Conservation (phyloP, 2,888 invertebrate genomes). For the Tigriopus californicus region DNA sequence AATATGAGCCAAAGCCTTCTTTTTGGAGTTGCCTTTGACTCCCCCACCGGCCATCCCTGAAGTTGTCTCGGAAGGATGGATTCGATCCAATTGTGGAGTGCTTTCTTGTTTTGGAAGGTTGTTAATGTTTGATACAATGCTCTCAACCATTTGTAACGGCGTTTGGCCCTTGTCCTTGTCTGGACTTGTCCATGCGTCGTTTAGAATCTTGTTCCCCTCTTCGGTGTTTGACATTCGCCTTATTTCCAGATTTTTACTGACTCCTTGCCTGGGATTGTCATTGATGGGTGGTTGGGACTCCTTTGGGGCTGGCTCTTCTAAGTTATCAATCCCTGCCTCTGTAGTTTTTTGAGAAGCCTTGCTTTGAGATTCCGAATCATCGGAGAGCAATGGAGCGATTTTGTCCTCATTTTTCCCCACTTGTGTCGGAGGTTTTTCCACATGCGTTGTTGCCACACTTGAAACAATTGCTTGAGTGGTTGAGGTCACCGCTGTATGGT, state of each 20-base stretch:
- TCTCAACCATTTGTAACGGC: constrained; percentile 5
- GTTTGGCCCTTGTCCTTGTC: constrained; percentile 6
- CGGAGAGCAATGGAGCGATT: neutral
- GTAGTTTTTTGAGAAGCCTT: too few species aligned
- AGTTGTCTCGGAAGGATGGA: neutral
- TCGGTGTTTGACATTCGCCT: constrained; percentile 6
- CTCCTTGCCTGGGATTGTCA: too few species aligned
- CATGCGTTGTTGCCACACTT: neutral
- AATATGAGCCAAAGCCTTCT: too few species aligned
- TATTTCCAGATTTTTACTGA: constrained; percentile 7
- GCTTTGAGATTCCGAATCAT: too few species aligned
- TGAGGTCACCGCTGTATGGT: neutral
- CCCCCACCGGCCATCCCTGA: neutral
- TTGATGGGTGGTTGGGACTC: too few species aligned
- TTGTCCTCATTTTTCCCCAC: neutral
- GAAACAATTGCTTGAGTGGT: neutral
- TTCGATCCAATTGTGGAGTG: too few species aligned
- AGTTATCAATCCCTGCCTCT: too few species aligned
- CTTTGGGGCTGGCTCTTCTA: too few species aligned
- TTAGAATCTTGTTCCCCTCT: constrained; percentile 9
- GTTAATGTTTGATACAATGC: constrained; percentile 5
- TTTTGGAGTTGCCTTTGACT: neutral
- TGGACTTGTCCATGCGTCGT: neutral
- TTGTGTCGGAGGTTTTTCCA: neutral
- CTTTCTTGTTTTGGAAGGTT: neutral